These are phyloP conservation scores for Ceratoteleas bidentatus DNA, from an alignment of 1,140 invertebrate genomes.

Conservation along the genomic window DNA sequence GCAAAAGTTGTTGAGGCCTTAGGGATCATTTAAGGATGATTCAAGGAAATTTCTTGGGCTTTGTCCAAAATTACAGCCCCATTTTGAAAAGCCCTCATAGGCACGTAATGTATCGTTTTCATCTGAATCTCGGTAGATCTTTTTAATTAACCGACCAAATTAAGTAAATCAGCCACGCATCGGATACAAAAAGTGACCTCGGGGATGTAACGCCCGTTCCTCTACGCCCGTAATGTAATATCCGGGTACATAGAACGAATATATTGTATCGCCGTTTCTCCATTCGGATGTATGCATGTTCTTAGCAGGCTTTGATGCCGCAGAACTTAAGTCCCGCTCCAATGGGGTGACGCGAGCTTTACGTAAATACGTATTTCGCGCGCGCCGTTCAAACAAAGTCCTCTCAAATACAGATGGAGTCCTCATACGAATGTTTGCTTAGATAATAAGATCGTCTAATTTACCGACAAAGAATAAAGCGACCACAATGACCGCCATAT, in stretches of 20 bases:
- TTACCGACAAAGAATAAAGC: conserved; percentile 74
- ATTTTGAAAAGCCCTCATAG: too few relatives aligned
- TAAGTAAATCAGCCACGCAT: too few relatives aligned
- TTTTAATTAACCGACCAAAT: too few relatives aligned
- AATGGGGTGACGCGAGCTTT: conserved; percentile 74
- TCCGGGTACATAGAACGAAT: conserved; percentile 34
- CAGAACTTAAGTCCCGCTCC: conserved; percentile 68
- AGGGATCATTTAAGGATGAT: too few relatives aligned
- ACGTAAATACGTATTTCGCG: conserved; percentile 81
- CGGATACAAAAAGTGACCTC: conserved; percentile 19
- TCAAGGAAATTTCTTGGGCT: too few relatives aligned
- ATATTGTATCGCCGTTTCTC: conserved; percentile 42
- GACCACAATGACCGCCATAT: conserved; percentile 45
- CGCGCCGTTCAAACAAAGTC: conserved; percentile 78
- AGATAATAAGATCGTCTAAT: conserved; percentile 80
- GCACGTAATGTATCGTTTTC: too few relatives aligned
- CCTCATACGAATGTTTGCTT: conserved; percentile 74
- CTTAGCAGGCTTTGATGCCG: conserved; percentile 69
- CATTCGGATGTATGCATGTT: conserved; percentile 73
- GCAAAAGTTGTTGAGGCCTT: too few relatives aligned
- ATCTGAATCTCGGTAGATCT: too few relatives aligned
- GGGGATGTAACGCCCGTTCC: conserved; percentile 17
- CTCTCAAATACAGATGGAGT: conserved; percentile 81
- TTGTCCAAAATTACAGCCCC: too few relatives aligned
- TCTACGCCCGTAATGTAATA: conserved; percentile 44